A percentile compares a stretch with the other conserved stretches of the same genome.
phyloP scores from a whole-genome alignment of 37 sponge, comb jelly and placozoan genomes.

The Petrosia ficiformis region DNA sequence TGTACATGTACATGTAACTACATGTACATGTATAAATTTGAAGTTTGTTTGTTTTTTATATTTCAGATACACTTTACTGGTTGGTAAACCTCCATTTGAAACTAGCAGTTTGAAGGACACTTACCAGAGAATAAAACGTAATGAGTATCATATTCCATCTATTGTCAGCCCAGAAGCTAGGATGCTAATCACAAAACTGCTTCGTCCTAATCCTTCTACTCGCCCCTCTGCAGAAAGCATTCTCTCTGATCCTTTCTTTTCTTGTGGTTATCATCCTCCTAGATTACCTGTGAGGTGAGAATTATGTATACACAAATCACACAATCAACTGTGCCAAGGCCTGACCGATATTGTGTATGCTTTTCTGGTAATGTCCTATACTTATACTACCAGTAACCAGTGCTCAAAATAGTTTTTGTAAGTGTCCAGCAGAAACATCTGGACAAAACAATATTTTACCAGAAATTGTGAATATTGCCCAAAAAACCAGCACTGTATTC shows the following conservation, averaged over 20 bases:
- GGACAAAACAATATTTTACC: too few relatives aligned
- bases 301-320: too few relatives aligned
- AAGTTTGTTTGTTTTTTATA: too few relatives aligned
- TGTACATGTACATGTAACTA: too few relatives aligned
- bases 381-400: too few relatives aligned
- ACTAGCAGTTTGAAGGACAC: slow-evolving; percentile 88
- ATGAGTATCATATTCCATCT: slow-evolving; percentile 85
- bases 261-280: slow-evolving; percentile 67
- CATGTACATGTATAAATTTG: too few relatives aligned
- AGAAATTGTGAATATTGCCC: too few relatives aligned
- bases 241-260: slow-evolving; percentile 81
- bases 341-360: neutral
- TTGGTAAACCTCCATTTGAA: slow-evolving; percentile 96
- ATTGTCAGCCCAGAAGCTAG: slow-evolving; percentile 64
- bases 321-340: neutral
- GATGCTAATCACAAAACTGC: slow-evolving; percentile 65
- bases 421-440: too few relatives aligned
- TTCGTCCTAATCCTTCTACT: slow-evolving; percentile 62
- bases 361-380: too few relatives aligned
- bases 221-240: slow-evolving; percentile 71
- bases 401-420: too few relatives aligned
- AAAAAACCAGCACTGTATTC: too few relatives aligned
- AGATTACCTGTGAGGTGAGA: slow-evolving; percentile 63
- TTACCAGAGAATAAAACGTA: slow-evolving; percentile 76
- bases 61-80: slow-evolving; percentile 81